Base-by-base conservation (phyloP, 2,113 vertebrate genomes). In the Toxotes chatareus region DNA sequence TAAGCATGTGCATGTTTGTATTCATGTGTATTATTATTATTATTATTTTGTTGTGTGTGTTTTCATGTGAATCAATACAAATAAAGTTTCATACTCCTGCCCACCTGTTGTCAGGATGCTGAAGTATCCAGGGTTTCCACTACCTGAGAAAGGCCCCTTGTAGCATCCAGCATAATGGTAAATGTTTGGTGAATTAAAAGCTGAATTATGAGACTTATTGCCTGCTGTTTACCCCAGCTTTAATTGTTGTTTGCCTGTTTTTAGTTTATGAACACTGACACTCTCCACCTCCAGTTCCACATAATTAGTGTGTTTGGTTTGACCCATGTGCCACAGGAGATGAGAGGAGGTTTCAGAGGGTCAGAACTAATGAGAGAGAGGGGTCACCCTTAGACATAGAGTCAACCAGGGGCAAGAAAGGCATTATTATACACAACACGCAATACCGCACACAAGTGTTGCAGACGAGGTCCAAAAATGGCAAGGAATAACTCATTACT, bases 331-430 rank as follows among this genome's bases (percentile, higher is more conserved):
- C 92, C 91, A 93, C 86, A 14, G 12, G 55, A 89, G 84, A 90
- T 90, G 92, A 93, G 87, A 87, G 83, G 63, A 89, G 91, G 88
- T 91, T 79, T 79, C 79, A 17, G 62, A 40, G 89, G 91, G 91
- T 95, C 88, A 89, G 74, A 86, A 76, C 92, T 95, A 96, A 96
- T 94, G 94, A 95, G 94, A 90, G 84, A 81, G 84, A 83, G 51
- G 87, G 90, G 68, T 86, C 53, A 86, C 93, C 93, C 90, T 92
- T 83, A 89, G 83, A 92, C 86, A 69, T 27, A 27, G 63, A 91
- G 85, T 89, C 86, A 86, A 68, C 84, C 68, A 8, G 67, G 84
- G 83, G 84, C 90, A 81, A 68, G 57, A 31, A 79, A 66, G 76
- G 71, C 83, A 77, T 81, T 78, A 38, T 71, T 68, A 44, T 74